Evolutionary conservation across 1,140 invertebrate species (phyloP), one percentile per base, ranked within the genome.

Genomic region (Plutomurus gul): DNA sequence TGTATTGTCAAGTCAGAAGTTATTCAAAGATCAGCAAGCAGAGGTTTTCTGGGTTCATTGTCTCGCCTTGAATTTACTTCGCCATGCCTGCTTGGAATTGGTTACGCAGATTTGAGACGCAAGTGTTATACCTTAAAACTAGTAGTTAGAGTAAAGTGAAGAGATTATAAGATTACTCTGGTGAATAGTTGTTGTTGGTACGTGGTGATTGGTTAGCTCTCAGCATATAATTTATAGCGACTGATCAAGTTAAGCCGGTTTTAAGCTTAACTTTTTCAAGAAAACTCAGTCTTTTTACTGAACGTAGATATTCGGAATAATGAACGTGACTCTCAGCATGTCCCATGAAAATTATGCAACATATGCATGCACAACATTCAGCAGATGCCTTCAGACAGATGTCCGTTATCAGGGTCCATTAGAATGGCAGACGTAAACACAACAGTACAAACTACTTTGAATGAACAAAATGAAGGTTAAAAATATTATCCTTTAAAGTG

Each of bases 241-340:
- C 22, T 74, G 72, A 74, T 47, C 72, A 74, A 74, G 72, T 74
- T 74, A 74, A 74, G 72, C 72, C 39, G 72, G 72, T 74, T 74
- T 74, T 46, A 49, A 33, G 27, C 43, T 74, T 36, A 47, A 16
- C 40, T 72, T 72, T 72, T 65, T 65, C 56, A 65, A 65, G 56
- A 65, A 65, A 65, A 65, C 56, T 43, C 39, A 33, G 27, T 4
- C 51, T 56, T 56, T 56, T 56, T 56, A 27, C 20, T 56, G 20
- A 7, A 25, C 16, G 16, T 65, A 36, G n/a, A 33, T 65, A 25
- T 65, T 65, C 36, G 56, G 18, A 22, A 25, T 65, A 65, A 65
- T 33, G 56, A 65, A 65, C 27, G 27, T 30, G 25, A 65, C n/a
- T n/a, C n/a, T 33, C 39, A n/a, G n/a, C n/a, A 43, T 43, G n/a